Base-by-base conservation (phyloP, 2,113 vertebrate genomes). In the Mesoclemmys tuberculata region DNA sequence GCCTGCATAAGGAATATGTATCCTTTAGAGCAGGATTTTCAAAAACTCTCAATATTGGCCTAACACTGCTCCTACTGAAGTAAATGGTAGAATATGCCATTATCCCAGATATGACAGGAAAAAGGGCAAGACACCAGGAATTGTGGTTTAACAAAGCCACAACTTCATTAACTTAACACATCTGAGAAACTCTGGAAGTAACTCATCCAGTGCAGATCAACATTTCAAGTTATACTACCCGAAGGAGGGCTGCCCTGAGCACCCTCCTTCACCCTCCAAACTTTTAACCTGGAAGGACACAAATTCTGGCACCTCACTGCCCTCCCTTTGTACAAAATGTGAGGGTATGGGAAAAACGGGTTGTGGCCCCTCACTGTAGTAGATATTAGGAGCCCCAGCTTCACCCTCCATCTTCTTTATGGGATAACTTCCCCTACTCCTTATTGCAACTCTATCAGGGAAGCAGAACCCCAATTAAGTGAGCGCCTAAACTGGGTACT, bases 181-280 rank as follows among this genome's bases (percentile, higher is more conserved):
- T 61, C 46, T 38, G 21, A 71, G 83, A 82, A 75, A 29, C 27
- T 8, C 52, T 82, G 35, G 24, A 4, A 82, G 13, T 71, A 93
- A 61, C 18, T 88, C 6, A 51, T 35, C 56, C 12, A 44, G 2
- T 22, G 58, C 35, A 56, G 82, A 4, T 7, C 27, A 51, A 0
- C 26, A 58, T 64, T 4, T 61, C 71, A 55, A 1, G 5, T 54
- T 0, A 0, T 26, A 3, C 8, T 48, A 80, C 9, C n/a, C 46
- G 35, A 0, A 84, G 80, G 68, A 84, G n/a, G 5, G 51, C 19
- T 75, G 8, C 22, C 16, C 29, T 44, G 82, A 10, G 68, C 2
- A 13, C 44, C 54, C 9, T 35, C n/a, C 52, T 58, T 27, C 18
- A 35, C 88, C 48, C 13, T 21, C 44, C 38, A 87, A 21, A 41